Conservation (phyloP, 2,797 vertebrate species). For the Syngnathus acus region DNA sequence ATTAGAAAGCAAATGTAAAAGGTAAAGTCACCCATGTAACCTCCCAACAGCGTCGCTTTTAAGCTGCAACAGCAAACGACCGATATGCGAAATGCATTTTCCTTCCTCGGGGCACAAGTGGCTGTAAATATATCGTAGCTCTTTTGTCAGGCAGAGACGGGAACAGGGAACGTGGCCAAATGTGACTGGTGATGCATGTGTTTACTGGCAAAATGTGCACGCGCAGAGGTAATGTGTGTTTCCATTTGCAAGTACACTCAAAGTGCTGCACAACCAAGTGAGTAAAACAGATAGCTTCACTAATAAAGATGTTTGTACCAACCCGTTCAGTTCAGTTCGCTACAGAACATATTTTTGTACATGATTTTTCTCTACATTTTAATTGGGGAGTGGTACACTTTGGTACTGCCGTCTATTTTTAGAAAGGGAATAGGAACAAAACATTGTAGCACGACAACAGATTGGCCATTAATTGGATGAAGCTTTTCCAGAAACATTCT, state of each 20-base stretch:
- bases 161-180: background rate
- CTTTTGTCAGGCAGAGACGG: slow-evolving; percentile 7
- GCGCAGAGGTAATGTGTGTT: background rate
- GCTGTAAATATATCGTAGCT: background rate
- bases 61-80: slow-evolving; percentile 8
- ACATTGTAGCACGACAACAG: too few relatives aligned
- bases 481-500: too few relatives aligned
- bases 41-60: slow-evolving; percentile 23
- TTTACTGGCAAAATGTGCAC: slow-evolving; percentile 2
- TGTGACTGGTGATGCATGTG: background rate
- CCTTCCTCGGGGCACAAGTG: background rate
- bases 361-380: too few relatives aligned
- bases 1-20: background rate
- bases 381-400: too few relatives aligned
- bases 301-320: slow-evolving; percentile 6
- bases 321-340: slow-evolving; percentile 20
- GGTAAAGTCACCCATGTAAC: background rate
- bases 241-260: background rate
- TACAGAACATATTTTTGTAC: slow-evolving; percentile 4
- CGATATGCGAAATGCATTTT: slow-evolving; percentile 18
- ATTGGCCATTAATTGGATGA: too few relatives aligned
- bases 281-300: background rate
- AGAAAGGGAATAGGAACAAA: too few relatives aligned
- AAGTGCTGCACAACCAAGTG: background rate
- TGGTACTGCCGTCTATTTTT: too few relatives aligned